These are phyloP conservation scores for Syngnathus rostellatus DNA, from an alignment of 2,797 vertebrate genomes.

Conservation along the genomic window DNA sequence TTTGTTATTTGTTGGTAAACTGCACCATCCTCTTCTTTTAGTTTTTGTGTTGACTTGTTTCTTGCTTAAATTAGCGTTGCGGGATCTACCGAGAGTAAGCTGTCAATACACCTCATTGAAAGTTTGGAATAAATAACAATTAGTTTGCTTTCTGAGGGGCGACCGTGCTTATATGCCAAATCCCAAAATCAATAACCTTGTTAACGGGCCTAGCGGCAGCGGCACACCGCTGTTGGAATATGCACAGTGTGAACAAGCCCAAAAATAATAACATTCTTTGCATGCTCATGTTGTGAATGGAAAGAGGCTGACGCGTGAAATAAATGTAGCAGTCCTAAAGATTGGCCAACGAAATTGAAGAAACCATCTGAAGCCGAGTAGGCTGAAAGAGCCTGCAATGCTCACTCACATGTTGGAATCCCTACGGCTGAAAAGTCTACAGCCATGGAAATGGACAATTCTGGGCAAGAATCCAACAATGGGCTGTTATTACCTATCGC, in stretches of 20 bases:
- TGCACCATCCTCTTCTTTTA: constrained; percentile 13
- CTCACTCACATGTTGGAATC: not conserved
- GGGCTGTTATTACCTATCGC: not conserved
- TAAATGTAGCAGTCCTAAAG: constrained; percentile 20
- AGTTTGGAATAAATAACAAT: constrained; percentile 45
- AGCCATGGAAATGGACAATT: not conserved
- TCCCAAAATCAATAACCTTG: constrained; percentile 59
- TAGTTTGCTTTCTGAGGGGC: constrained; percentile 42
- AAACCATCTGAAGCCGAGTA: not conserved
- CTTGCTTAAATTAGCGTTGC: constrained; percentile 13
- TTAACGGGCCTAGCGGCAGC: constrained; percentile 39
- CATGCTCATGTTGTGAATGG: constrained; percentile 22
- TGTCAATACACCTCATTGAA: constrained; percentile 15
- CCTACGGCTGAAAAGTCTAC: not conserved
- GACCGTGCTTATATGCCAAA: constrained; percentile 26
- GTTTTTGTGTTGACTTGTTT: constrained; percentile 1
- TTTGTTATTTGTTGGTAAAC: constrained; percentile 17
- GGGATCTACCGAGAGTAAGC: constrained; percentile 21
- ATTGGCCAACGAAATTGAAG: constrained; percentile 18
- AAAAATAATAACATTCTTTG: constrained; percentile 34
- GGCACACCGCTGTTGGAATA: constrained; percentile 41
- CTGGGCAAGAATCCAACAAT: not conserved
- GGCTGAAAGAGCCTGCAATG: not conserved
- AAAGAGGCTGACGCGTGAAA: constrained; percentile 7
- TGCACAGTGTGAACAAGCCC: constrained; percentile 26